These are phyloP conservation scores for Dendrocopos noguchii DNA, from an alignment of 2,113 vertebrate species.

Conservation along the genomic window DNA sequence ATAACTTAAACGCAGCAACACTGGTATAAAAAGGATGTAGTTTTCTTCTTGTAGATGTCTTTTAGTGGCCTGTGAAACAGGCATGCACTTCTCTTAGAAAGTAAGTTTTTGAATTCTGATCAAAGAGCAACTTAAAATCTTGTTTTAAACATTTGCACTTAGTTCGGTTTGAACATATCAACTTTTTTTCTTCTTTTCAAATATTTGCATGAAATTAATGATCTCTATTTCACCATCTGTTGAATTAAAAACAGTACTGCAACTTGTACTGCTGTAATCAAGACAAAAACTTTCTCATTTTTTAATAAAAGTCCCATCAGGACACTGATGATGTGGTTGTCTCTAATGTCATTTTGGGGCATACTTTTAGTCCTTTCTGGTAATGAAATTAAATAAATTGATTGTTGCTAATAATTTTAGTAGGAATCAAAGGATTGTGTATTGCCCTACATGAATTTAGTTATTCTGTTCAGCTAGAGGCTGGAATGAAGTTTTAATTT, in stretches of 20 bases:
- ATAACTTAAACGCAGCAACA: conserved; percentile 51
- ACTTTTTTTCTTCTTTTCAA: neutral
- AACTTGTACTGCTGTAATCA: neutral
- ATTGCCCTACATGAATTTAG: neutral
- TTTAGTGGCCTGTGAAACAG: neutral
- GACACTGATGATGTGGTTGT: neutral
- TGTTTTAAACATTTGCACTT: conserved; percentile 41
- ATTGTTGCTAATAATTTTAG: neutral
- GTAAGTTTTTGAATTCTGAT: conserved; percentile 31
- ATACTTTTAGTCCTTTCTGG: neutral
- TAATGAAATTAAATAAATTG: neutral
- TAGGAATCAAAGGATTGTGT: neutral
- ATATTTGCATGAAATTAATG: neutral
- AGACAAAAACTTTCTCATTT: neutral
- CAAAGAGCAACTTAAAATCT: conserved; percentile 28
- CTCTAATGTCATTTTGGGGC: neutral
- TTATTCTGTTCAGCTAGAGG: neutral
- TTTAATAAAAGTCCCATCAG: neutral
- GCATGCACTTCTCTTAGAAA: neutral
- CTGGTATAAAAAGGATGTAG: neutral
- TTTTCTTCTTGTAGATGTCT: neutral
- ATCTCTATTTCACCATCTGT: conserved; percentile 44
- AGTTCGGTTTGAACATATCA: neutral
- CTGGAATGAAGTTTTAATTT: neutral
- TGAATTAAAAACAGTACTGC: neutral